A percentile compares a stretch with the other conserved stretches of the same genome.
phyloP scores from a whole-genome alignment of 2,113 vertebrate species.

The Halichoerus grypus region DNA sequence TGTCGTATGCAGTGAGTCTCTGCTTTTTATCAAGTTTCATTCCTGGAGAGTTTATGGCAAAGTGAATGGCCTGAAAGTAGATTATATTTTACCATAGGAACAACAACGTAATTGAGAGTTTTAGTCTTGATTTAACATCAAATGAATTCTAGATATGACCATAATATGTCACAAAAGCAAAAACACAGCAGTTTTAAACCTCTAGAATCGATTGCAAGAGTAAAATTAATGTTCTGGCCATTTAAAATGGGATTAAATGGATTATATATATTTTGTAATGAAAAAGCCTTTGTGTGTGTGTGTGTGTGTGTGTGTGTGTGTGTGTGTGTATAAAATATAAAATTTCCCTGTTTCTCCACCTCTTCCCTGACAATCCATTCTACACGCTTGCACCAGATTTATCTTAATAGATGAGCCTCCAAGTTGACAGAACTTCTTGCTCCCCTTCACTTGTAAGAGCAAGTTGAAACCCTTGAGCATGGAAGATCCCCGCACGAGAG shows the following conservation, averaged over 20 bases:
- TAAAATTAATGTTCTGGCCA: background rate
- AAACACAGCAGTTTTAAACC: constrained; percentile 29
- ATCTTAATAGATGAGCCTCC: background rate
- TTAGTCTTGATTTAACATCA: constrained; percentile 51
- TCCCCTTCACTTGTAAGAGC: background rate
- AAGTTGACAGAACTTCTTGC: background rate
- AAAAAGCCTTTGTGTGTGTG: background rate
- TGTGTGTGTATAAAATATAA: background rate
- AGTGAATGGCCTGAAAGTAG: constrained; percentile 44
- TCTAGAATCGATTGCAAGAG: constrained; percentile 13
- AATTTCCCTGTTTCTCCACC: background rate
- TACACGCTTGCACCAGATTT: background rate
- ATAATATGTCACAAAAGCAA: constrained; percentile 25
- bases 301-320: background rate
- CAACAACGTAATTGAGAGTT: constrained; percentile 6
- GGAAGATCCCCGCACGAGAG: rapidly evolving
- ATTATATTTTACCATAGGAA: constrained; percentile 28
- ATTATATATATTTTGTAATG: background rate
- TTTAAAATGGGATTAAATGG: constrained; percentile 26
- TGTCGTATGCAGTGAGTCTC: constrained; percentile 2
- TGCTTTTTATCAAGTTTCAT: constrained; percentile 63
- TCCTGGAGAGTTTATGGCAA: constrained; percentile 35
- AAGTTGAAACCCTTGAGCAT: background rate
- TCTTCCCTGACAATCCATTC: background rate
- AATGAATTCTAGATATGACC: constrained; percentile 18